Evolutionary conservation across 2,797 vertebrate species (phyloP).

Genomic region (Petrocephalus schoutedeni): DNA sequence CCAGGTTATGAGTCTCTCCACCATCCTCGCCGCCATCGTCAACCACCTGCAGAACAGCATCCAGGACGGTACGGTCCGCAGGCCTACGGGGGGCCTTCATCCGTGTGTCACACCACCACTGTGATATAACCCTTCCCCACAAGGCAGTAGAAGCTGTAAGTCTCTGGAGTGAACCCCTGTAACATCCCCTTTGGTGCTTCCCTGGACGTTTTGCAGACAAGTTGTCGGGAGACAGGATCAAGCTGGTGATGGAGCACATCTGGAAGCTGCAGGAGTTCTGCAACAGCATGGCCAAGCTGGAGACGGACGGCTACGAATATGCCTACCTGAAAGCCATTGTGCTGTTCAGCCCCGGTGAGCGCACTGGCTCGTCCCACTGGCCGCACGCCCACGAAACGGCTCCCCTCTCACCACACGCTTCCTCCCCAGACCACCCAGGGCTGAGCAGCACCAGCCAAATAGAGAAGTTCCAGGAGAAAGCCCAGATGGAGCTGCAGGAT

Average conservation of each 20-base stretch:
- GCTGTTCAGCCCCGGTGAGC: slow-evolving; percentile 89
- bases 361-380: background rate
- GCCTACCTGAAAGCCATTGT: slow-evolving; percentile 98
- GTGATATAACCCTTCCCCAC: background rate
- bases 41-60: slow-evolving; percentile 94
- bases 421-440: slow-evolving; percentile 83
- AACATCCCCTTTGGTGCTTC: background rate
- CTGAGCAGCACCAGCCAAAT: slow-evolving; percentile 85
- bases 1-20: slow-evolving; percentile 95
- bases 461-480: slow-evolving; percentile 97
- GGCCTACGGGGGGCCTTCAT: slow-evolving; percentile 14
- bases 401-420: background rate
- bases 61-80: slow-evolving; percentile 77
- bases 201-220: slow-evolving; percentile 70
- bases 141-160: background rate
- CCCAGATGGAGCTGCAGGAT: slow-evolving; percentile 98
- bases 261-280: slow-evolving; percentile 99
- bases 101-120: background rate
- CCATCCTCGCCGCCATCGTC: slow-evolving; percentile 90
- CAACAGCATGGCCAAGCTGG: slow-evolving; percentile 93
- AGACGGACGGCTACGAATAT: slow-evolving; percentile 93
- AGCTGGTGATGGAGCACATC: slow-evolving; percentile 98
- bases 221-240: slow-evolving; percentile 87
- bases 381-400: background rate
- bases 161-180: background rate